Conservation (phyloP, 1,140 invertebrate species). For the Amyelois transitella region DNA sequence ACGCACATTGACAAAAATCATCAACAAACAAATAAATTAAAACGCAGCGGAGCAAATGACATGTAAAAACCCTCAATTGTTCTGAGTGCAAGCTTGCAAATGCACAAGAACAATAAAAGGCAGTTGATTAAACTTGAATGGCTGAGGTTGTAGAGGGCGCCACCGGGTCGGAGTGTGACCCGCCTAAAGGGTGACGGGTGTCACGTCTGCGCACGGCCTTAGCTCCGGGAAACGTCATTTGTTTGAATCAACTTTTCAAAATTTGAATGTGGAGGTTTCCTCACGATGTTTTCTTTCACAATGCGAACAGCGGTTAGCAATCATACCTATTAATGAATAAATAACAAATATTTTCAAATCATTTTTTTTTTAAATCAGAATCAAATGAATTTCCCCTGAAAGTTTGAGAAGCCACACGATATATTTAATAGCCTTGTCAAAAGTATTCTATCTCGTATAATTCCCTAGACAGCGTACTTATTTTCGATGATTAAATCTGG, state of each 20-base stretch:
- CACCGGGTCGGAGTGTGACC: background rate
- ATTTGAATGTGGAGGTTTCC: background rate
- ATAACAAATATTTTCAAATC: too few relatives aligned
- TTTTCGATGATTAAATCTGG: too few relatives aligned
- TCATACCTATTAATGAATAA: too few relatives aligned
- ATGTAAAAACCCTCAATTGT: background rate
- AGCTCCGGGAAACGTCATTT: background rate
- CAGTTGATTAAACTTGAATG: background rate
- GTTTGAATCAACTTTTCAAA: background rate
- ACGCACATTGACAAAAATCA: too few relatives aligned
- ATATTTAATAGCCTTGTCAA: too few relatives aligned
- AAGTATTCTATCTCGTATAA: too few relatives aligned
- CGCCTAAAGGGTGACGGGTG: background rate
- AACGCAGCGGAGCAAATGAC: background rate
- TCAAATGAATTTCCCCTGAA: too few relatives aligned
- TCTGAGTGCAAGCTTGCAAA: background rate
- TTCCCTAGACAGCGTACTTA: too few relatives aligned
- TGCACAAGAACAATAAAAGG: background rate
- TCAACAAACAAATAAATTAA: background rate
- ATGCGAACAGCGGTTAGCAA: too few relatives aligned
- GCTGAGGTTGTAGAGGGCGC: background rate
- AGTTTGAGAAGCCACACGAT: too few relatives aligned
- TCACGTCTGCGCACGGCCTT: background rate
- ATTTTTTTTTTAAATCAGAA: too few relatives aligned
- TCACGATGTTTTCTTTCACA: too few relatives aligned